Conservation (phyloP, 2,797 vertebrate species). For the Sylvilagus floridanus region DNA sequence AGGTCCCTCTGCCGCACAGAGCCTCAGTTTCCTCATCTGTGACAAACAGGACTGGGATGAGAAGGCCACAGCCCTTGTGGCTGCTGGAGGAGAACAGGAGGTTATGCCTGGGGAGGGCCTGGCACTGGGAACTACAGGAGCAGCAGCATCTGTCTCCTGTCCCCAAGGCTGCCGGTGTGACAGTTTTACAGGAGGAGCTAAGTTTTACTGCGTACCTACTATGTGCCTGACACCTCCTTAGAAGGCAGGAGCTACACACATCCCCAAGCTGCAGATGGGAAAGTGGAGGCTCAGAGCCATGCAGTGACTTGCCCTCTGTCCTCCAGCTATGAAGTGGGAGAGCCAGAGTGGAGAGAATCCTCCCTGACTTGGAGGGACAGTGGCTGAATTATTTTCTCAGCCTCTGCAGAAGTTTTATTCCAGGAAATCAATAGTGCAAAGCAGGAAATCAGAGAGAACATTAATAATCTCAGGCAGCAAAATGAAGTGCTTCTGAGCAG, state of each 20-base stretch:
- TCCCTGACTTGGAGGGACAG: neutral
- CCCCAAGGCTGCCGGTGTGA: neutral
- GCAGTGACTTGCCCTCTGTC: neutral
- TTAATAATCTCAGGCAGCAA: conserved; percentile 50
- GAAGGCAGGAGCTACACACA: neutral
- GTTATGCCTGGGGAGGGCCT: neutral
- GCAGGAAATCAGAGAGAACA: conserved; percentile 40
- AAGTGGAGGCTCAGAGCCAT: neutral
- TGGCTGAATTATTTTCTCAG: neutral
- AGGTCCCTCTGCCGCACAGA: neutral
- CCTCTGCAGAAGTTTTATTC: conserved; percentile 20
- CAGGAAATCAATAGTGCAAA: conserved; percentile 9
- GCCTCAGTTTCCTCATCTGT: neutral
- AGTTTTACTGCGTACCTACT: neutral
- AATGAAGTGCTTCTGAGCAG: conserved; percentile 16
- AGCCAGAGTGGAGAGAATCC: neutral
- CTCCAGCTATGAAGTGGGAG: neutral
- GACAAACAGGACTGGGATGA: too few species aligned
- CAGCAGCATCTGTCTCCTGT: rapidly evolving
- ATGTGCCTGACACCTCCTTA: neutral
- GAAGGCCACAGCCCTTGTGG: neutral
- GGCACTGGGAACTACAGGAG: rapidly evolving
- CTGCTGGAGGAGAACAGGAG: neutral
- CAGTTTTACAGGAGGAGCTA: neutral
- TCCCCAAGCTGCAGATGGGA: neutral